A percentile compares a stretch with the other conserved stretches of the same genome.
Evolutionary conservation across 1,140 invertebrate species (phyloP).

Genomic region (Macrocentrus cingulum): DNA sequence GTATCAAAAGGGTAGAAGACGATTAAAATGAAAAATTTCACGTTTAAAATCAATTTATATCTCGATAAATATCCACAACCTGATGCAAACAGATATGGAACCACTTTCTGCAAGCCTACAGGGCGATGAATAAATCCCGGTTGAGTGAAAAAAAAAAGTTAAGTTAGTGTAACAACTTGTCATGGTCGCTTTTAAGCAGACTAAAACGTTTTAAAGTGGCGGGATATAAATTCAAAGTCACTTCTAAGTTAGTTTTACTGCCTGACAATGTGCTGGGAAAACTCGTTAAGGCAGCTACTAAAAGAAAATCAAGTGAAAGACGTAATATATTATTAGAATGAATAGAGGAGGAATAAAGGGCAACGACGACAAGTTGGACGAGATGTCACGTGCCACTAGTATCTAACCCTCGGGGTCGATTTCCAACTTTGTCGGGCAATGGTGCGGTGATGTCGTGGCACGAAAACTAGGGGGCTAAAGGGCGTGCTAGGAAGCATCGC

Average conservation of each 20-base stretch:
- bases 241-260: background rate
- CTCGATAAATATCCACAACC: too few relatives aligned
- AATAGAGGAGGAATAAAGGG: background rate
- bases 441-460: conserved; percentile 10
- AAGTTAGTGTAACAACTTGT: too few relatives aligned
- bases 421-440: conserved; percentile 1
- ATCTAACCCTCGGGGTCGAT: conserved; percentile 13
- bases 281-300: conserved; percentile 19
- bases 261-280: conserved; percentile 16
- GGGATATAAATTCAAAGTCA: background rate
- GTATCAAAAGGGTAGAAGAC: too few relatives aligned
- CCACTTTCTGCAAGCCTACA: too few relatives aligned
- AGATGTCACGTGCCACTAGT: conserved; percentile 14
- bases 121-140: too few relatives aligned
- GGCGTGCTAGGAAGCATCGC: background rate
- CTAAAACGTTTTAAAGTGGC: too few relatives aligned
- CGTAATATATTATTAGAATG: too few relatives aligned
- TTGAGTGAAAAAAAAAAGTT: too few relatives aligned
- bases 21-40: too few relatives aligned
- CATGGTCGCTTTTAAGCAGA: too few relatives aligned
- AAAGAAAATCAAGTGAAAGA: conserved; percentile 19
- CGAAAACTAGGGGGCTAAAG: conserved; percentile 10
- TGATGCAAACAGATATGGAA: too few relatives aligned
- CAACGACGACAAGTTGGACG: conserved; percentile 11
- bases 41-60: too few relatives aligned